Evolutionary conservation across 1,140 invertebrate species (phyloP).

Genomic region (Batillaria attramentaria): DNA sequence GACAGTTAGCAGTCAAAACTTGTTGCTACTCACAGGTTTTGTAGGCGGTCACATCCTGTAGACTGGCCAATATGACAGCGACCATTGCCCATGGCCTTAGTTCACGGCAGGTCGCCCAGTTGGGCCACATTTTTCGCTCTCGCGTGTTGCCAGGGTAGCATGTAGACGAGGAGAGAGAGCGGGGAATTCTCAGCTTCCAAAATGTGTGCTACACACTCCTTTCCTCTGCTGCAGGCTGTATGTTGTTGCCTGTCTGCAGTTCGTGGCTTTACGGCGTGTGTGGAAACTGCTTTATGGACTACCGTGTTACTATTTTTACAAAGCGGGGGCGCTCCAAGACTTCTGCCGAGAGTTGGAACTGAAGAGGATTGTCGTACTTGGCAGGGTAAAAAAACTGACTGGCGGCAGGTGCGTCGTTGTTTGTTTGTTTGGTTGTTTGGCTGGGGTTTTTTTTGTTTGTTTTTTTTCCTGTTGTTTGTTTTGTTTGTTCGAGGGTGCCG

Average conservation of each 20-base stretch:
- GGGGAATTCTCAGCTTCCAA: not conserved
- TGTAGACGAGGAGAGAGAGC: not conserved
- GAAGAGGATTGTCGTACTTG: conserved; percentile 33
- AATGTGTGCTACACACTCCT: too few species aligned
- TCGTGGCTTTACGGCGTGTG: not conserved
- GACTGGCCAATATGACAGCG: not conserved
- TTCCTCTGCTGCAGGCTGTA: not conserved
- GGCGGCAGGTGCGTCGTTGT: conserved; percentile 6
- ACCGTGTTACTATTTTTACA: too few species aligned
- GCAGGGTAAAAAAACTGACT: conserved; percentile 3
- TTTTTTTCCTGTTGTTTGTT: too few species aligned
- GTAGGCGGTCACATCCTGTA: not conserved
- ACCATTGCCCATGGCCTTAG: not conserved
- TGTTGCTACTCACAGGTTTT: not conserved
- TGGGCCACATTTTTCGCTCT: not conserved
- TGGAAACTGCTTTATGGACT: too few species aligned
- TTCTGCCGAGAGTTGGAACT: conserved; percentile 8
- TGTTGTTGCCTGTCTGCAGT: not conserved
- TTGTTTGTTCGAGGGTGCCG: too few species aligned
- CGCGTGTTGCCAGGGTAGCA: not conserved
- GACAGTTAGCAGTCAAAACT: not conserved
- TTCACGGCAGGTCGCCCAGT: too few species aligned
- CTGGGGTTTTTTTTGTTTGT: not conserved
- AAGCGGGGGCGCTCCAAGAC: too few species aligned
- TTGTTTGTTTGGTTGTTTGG: not conserved